A percentile compares a stretch with the other conserved stretches of the same genome.
Evolutionary conservation across 2,113 vertebrate species (phyloP).

Genomic region (Proterorhinus semilunaris): DNA sequence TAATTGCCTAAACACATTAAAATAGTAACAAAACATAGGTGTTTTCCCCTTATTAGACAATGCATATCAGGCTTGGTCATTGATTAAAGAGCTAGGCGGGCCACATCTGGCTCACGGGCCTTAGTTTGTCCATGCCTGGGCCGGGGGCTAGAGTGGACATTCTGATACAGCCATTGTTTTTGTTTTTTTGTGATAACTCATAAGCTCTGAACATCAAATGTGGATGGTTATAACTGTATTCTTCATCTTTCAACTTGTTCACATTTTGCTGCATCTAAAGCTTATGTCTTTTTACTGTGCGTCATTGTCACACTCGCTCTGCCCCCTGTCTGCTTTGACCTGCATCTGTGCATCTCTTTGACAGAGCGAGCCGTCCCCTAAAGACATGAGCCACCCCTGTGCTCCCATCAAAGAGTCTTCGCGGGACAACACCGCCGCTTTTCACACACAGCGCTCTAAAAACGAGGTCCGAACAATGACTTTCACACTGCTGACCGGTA

Average conservation of each 20-base stretch:
- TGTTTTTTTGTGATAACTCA: too few species aligned
- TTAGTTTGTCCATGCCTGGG: too few species aligned
- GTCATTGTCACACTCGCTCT: constrained; percentile 51
- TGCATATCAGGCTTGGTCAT: too few species aligned
- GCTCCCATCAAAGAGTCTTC: constrained; percentile 82
- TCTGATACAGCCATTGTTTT: too few species aligned
- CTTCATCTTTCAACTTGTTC: neutral
- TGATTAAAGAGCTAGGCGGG: too few species aligned
- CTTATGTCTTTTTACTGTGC: constrained; percentile 22
- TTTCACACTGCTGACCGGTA: constrained; percentile 34
- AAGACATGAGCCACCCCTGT: constrained; percentile 82
- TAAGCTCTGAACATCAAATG: too few species aligned
- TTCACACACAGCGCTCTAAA: constrained; percentile 82
- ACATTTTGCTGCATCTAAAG: constrained; percentile 1
- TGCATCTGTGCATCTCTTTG: constrained; percentile 73
- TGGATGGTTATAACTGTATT: neutral
- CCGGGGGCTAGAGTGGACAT: too few species aligned
- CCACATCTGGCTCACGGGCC: too few species aligned
- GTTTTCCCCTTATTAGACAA: too few species aligned
- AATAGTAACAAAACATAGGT: too few species aligned
- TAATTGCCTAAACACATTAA: too few species aligned
- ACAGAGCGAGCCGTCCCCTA: constrained; percentile 83
- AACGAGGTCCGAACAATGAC: constrained; percentile 76
- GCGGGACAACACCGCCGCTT: constrained; percentile 80
- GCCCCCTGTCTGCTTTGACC: constrained; percentile 70